Base-by-base conservation (phyloP, 2,797 vertebrate genomes). In the Rachycentron canadum region DNA sequence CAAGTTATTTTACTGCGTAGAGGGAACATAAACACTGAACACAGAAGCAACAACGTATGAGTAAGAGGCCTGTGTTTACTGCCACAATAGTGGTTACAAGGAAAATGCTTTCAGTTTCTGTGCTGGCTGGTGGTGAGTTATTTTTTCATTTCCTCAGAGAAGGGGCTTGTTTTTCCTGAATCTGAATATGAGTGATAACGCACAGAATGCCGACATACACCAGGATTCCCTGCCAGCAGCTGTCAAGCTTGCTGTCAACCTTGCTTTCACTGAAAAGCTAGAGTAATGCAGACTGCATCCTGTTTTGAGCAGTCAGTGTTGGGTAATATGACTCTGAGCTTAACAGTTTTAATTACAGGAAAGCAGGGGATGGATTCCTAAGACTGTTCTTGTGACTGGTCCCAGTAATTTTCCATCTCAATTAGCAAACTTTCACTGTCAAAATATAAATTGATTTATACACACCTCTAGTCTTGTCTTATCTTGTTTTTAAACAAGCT, bases 91-190 rank as follows among this genome's bases (percentile, higher is more conserved):
- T 58, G 55, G 36, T 76, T 28, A 45, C 4, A 57, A 14, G 10
- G 36, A 52, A 70, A 70, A 75, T 40, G 13, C 66, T 81, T 80
- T 80, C 38, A 43, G 65, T 86, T 85, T 88, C 55, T 70, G n/a
- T 49, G 59, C 1, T 69, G 30, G 59, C 1, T 69, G 30, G 50
- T 59, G 50, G 53, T 53, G 26, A 60, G 64, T 57, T 47, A 8
- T 30, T 50, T 76, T 76, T 82, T 79, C 79, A 73, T 75, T 88
- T 88, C 78, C 81, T 81, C 67, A 75, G 69, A 52, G 60, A 65
- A 86, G 58, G 53, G 58, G 34, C 30, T 53, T 16, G 5, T 13
- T 57, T 73, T 68, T 56, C 56, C 10, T 34, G 4, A 45, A 17
- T 47, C 12, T 45, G 34, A 59, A 40, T 10, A 5, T 34, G 47